A percentile compares a stretch with the other conserved stretches of the same genome.
Conservation (phyloP, 1,140 invertebrate genomes). For the Homalodisca vitripennis region DNA sequence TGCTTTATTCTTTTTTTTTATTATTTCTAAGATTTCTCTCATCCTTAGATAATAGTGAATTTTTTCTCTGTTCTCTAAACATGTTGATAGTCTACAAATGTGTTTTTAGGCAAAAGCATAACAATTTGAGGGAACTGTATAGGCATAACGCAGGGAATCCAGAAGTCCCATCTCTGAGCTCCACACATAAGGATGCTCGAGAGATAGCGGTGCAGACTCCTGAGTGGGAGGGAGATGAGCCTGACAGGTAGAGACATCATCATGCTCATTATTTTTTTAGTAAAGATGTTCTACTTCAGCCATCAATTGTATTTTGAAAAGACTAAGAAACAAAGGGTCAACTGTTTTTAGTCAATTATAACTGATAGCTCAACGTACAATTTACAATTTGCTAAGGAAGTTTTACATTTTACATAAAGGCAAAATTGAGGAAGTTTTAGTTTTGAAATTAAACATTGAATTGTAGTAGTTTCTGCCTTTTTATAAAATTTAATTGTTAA, state of each 20-base stretch:
- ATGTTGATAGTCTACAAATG: no score
- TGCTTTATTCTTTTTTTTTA: no score
- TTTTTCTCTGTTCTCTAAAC: no score
- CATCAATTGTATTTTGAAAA: neutral
- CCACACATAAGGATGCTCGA: neutral
- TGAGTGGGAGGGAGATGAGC: constrained; percentile 3
- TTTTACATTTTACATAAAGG: neutral
- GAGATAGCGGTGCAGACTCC: neutral
- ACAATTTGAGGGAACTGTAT: neutral
- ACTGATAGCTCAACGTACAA: no score
- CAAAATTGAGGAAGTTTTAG: neutral
- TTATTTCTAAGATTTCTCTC: no score
- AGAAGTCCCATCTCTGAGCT: no score
- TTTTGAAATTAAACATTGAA: neutral
- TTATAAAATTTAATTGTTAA: no score
- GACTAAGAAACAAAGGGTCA: neutral
- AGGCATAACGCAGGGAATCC: neutral
- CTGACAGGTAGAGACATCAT: neutral
- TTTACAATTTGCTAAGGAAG: neutral
- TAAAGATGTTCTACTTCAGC: neutral
- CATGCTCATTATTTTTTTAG: neutral
- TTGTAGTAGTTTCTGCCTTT: no score
- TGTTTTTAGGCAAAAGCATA: constrained; percentile 5
- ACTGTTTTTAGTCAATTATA: no score
- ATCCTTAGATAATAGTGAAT: no score